Conservation (phyloP, 2,888 invertebrate species). For the Apamea epomidion region DNA sequence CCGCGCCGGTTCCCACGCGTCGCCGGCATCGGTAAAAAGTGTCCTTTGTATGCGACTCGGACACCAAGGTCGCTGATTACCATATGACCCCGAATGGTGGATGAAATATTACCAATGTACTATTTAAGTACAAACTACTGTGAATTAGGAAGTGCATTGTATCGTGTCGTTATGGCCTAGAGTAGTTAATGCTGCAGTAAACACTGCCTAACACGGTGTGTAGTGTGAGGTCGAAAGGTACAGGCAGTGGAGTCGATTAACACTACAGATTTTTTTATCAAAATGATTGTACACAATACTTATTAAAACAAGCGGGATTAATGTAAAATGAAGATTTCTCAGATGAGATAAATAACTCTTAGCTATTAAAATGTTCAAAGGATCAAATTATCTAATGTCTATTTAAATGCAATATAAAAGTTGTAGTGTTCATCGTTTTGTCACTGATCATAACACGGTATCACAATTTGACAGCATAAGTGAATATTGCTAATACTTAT, state of each 20-base stretch:
- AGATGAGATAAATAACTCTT: not conserved
- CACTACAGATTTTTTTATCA: not conserved
- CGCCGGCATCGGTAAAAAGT: slow-evolving; percentile 64
- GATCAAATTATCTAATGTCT: not conserved
- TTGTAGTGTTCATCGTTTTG: not conserved
- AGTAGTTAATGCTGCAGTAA: slow-evolving; percentile 42
- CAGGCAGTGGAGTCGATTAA: not conserved
- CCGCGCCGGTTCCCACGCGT: slow-evolving; percentile 65
- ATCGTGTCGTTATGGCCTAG: slow-evolving; percentile 41
- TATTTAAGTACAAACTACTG: slow-evolving; percentile 61
- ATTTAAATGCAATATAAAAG: not conserved
- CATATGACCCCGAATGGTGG: slow-evolving; percentile 64
- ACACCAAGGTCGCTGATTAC: slow-evolving; percentile 64
- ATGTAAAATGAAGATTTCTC: not conserved
- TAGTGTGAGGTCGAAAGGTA: not conserved
- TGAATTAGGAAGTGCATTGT: slow-evolving; percentile 66
- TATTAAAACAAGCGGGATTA: not conserved
- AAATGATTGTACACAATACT: not conserved
- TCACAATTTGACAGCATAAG: not conserved
- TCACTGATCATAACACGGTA: not conserved
- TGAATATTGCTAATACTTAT: not conserved
- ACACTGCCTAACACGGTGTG: not conserved
- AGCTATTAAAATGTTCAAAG: not conserved
- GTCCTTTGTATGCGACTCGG: slow-evolving; percentile 65
- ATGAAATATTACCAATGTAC: slow-evolving; percentile 65